A percentile compares a stretch with the other conserved stretches of the same genome.
Conservation (phyloP, 64 coral and sea anemone species). For the Montipora efflorescens region DNA sequence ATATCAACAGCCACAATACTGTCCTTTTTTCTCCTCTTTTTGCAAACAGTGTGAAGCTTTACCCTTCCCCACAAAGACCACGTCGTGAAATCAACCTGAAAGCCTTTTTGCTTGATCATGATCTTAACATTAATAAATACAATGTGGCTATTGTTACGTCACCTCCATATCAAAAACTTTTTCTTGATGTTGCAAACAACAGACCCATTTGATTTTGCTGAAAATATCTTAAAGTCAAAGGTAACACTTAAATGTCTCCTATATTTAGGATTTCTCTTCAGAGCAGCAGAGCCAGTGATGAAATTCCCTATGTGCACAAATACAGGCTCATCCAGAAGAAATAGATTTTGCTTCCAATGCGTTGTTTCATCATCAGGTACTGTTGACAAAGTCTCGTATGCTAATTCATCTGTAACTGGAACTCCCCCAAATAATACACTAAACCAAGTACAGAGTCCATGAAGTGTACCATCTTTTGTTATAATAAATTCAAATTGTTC, state of each 20-base stretch:
- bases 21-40: no score
- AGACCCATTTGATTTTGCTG: conserved; percentile 54
- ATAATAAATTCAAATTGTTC: conserved; percentile 79
- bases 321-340: conserved; percentile 84
- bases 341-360: conserved; percentile 95
- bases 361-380: conserved; percentile 66
- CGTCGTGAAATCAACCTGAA: no score
- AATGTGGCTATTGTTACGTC: background rate
- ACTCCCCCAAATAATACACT: conserved; percentile 88
- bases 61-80: no score
- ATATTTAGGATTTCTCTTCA: conserved; percentile 82
- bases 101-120: no score
- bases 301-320: conserved; percentile 62
- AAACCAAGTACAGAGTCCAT: conserved; percentile 95
- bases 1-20: no score
- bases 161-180: conserved; percentile 8
- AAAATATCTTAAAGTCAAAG: conserved; percentile 72
- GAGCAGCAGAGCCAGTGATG: conserved; percentile 72
- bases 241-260: conserved; percentile 81
- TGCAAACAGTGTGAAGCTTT: no score
- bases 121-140: no score
- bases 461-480: conserved; percentile 62
- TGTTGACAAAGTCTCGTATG: conserved; percentile 67
- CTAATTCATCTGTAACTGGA: conserved; percentile 42
- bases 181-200: conserved; percentile 47